These are phyloP conservation scores for Agonopterix arenella DNA, from an alignment of 2,888 invertebrate genomes.

Conservation along the genomic window DNA sequence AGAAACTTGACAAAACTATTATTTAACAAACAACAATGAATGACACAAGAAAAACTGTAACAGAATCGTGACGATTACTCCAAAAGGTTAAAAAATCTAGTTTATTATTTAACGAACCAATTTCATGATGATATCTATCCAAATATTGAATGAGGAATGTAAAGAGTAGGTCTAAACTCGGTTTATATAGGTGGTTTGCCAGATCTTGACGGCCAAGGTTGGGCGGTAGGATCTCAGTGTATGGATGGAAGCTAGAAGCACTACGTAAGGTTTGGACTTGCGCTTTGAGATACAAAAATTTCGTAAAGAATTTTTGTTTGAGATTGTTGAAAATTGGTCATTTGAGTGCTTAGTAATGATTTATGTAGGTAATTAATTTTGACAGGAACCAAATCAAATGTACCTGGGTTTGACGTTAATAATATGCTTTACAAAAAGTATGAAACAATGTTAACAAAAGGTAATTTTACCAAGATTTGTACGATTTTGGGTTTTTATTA, in stretches of 20 bases:
- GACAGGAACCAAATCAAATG: no score
- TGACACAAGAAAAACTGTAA: background rate
- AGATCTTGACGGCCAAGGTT: conserved; percentile 53
- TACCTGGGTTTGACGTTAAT: no score
- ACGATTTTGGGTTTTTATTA: no score
- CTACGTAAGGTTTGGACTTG: conserved; percentile 1
- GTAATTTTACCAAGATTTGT: no score
- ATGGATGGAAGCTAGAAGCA: background rate
- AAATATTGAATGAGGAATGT: conserved; percentile 48
- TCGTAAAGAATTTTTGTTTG: no score
- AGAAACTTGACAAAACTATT: background rate
- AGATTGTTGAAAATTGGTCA: background rate
- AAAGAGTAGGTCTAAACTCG: conserved; percentile 24
- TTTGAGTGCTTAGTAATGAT: no score
- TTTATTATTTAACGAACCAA: conserved; percentile 43
- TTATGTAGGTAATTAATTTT: no score
- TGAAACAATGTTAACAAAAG: no score
- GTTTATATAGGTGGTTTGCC: conserved; percentile 52
- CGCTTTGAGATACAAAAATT: background rate
- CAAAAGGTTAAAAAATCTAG: background rate
- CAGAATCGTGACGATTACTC: background rate
- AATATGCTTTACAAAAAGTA: no score
- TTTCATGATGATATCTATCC: conserved; percentile 58
- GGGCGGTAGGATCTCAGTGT: conserved; percentile 27
- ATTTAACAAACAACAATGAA: background rate